phyloP scores from a whole-genome alignment of 2,113 vertebrate species.

The Bostrychus sinensis region DNA sequence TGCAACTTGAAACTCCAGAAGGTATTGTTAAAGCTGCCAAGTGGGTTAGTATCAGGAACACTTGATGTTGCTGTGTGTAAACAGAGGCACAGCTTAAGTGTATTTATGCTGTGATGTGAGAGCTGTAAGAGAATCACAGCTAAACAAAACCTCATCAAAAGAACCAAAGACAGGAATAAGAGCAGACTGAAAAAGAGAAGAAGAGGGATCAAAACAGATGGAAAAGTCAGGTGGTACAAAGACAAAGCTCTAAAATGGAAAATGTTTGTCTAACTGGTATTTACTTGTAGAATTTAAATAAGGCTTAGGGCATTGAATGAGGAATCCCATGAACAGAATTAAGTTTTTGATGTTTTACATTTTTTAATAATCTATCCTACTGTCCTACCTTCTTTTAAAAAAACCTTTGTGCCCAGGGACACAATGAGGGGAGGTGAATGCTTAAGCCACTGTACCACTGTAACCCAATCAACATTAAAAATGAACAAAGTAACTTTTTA shows the following conservation, averaged over 20 bases:
- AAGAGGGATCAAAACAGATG: conserved; percentile 45
- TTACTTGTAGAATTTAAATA: too few species aligned
- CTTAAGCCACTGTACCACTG: too few species aligned
- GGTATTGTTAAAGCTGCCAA: background rate
- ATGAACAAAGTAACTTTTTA: too few species aligned
- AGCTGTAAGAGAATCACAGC: conserved; percentile 42
- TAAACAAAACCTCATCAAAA: conserved; percentile 39
- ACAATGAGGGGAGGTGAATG: too few species aligned
- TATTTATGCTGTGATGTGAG: conserved; percentile 47
- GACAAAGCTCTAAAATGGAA: conserved; percentile 16
- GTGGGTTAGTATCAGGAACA: conserved; percentile 13
- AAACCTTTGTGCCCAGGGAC: too few species aligned
- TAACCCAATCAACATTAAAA: too few species aligned
- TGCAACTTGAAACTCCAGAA: conserved; percentile 2
- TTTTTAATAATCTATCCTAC: too few species aligned
- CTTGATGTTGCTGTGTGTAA: conserved; percentile 19
- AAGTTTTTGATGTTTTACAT: too few species aligned
- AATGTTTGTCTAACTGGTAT: conserved; percentile 16
- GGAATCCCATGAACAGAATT: too few species aligned
- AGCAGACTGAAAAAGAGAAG: conserved; percentile 20
- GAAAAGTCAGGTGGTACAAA: conserved; percentile 32
- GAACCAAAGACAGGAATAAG: conserved; percentile 46
- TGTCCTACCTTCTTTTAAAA: too few species aligned
- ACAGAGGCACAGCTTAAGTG: conserved; percentile 21
- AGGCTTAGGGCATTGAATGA: too few species aligned